Percentiles rank a stretch among this genome's conserved stretches.
These are phyloP conservation scores for Sebastes variabilis DNA, from an alignment of 2,797 vertebrate species.

Conservation along the genomic window DNA sequence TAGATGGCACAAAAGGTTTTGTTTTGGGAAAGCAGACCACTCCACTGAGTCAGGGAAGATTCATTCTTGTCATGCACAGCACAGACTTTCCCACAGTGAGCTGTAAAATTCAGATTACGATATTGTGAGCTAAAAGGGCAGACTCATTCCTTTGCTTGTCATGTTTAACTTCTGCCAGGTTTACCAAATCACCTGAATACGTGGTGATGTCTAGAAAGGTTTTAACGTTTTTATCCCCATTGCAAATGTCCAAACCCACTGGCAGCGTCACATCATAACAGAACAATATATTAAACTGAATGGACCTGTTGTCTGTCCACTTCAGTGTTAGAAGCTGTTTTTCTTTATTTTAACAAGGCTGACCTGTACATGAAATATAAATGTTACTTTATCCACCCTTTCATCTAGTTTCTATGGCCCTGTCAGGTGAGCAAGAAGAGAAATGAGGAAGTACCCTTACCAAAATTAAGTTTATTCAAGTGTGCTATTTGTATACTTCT, in stretches of 20 bases:
- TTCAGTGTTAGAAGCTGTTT: background rate
- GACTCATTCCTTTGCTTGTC: background rate
- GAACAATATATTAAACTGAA: background rate
- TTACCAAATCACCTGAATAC: background rate
- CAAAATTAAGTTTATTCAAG: too few relatives aligned
- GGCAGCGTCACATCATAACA: background rate
- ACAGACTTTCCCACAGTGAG: background rate
- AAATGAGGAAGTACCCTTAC: background rate
- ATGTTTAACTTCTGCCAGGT: background rate
- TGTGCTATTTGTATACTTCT: too few relatives aligned
- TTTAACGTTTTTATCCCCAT: background rate
- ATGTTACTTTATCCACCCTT: background rate
- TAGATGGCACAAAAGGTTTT: conserved; percentile 57
- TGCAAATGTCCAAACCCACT: background rate
- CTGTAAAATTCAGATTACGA: background rate
- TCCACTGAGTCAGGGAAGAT: background rate
- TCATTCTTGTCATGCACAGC: background rate
- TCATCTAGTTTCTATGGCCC: background rate
- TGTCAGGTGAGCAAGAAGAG: background rate
- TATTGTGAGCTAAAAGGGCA: background rate
- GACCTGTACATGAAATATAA: background rate
- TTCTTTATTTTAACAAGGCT: background rate
- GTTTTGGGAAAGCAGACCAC: background rate
- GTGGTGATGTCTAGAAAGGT: background rate
- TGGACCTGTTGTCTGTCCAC: background rate